Base-by-base conservation (phyloP, 2,797 vertebrate species). In the Pterois miles region DNA sequence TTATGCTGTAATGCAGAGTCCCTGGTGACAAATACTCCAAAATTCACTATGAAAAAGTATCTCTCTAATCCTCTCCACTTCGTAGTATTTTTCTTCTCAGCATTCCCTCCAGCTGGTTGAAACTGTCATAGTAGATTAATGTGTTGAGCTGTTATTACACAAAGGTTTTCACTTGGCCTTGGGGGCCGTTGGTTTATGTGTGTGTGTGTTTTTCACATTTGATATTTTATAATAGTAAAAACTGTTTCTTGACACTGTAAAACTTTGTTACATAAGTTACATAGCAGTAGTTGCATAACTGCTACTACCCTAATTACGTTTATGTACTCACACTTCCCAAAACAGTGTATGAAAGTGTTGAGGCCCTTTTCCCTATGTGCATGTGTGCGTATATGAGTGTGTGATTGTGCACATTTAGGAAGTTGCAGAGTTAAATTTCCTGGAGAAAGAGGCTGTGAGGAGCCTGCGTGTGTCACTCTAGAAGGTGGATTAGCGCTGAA, bases 401-500 rank as follows among this genome's bases (percentile, higher is more conserved):
- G 46, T 36, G 10, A 64, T 34, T 50, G 66, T 77, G 72, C 48
- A 65, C 57, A 0, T 77, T 63, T 69, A 65, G 74, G 81, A 62
- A 43, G 71, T 29, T 1, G 64, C 52, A 27, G 80, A 58, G 73
- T 88, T 80, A 43, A 38, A 54, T 89, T 87, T 92, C 89, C 73
- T 64, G 64, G 9, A 40, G 65, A 76, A 86, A 71, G 57, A 56
- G 73, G 16, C 59, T 46, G 4, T 27, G 57, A 20, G 73, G 75
- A 80, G 77, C 56, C 72, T 33, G 58, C 4, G 59, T 76, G 68
- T 82, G 88, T 86, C 80, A 80, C 74, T 75, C 33, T 65, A 83
- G 85, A 83, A 71, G 83, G 43, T 3, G 83, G 89, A 90, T 91
- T 91, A 91, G 58, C 1, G 63, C 73, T 86, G 70, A 83, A 89